Evolutionary conservation across 2,113 vertebrate genomes (phyloP).

Genomic region (Nycticebus coucang): DNA sequence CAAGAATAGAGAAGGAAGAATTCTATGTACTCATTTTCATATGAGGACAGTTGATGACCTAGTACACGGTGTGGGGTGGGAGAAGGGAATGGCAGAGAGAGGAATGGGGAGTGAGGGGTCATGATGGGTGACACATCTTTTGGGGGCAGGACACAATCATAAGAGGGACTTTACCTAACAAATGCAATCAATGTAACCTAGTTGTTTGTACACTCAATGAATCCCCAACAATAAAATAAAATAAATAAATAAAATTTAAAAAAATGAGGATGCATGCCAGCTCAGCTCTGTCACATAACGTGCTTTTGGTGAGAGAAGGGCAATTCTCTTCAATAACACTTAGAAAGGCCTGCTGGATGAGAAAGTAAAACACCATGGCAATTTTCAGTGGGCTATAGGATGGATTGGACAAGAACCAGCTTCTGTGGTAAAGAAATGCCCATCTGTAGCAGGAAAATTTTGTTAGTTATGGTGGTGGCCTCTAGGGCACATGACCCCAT

Average conservation of each 20-base stretch:
- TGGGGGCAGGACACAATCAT: too few species aligned
- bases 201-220: too few species aligned
- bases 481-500: background rate
- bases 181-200: too few species aligned
- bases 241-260: background rate
- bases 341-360: background rate
- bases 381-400: constrained; percentile 21
- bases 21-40: too few species aligned
- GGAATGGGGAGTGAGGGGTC: too few species aligned
- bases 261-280: background rate
- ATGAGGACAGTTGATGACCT: too few species aligned
- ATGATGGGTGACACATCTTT: too few species aligned
- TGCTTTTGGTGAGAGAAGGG: background rate
- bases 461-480: background rate
- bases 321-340: background rate
- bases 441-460: background rate
- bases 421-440: background rate
- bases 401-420: background rate
- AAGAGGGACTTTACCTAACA: too few species aligned
- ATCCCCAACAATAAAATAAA: too few species aligned
- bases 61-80: too few species aligned
- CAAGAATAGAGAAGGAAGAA: too few species aligned
- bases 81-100: too few species aligned
- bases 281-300: background rate
- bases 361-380: background rate